phyloP scores from a whole-genome alignment of 2,888 invertebrate species.

The Ichneumoninae sp. region DNA sequence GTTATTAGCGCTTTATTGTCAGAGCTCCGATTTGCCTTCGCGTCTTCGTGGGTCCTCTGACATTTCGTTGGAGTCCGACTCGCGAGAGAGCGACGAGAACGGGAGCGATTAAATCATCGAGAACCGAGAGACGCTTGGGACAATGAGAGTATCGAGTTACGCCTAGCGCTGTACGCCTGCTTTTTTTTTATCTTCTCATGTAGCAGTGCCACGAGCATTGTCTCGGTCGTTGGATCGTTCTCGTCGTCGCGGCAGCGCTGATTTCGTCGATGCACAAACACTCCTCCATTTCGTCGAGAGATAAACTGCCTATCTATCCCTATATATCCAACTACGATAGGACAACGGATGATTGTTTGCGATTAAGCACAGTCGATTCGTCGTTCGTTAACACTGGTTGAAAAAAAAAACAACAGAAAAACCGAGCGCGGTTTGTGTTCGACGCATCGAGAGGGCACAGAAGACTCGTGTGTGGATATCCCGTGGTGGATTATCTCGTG shows the following conservation, averaged over 20 bases:
- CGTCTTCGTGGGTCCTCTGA: constrained; percentile 13
- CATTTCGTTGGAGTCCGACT: constrained; percentile 40
- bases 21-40: constrained; percentile 38
- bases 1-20: constrained; percentile 56
- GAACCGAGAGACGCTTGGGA: not conserved
- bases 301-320: not conserved
- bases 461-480: not conserved
- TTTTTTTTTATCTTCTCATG: constrained; percentile 14
- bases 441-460: not conserved
- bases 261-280: constrained; percentile 14
- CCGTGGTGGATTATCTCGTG: not conserved
- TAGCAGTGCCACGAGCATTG: constrained; percentile 12
- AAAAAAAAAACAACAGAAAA: not conserved
- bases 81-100: not conserved
- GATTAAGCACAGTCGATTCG: too few relatives aligned
- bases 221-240: constrained; percentile 11
- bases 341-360: too few relatives aligned
- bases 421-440: not conserved
- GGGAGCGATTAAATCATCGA: not conserved
- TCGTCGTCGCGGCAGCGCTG: not conserved
- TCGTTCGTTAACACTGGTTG: too few relatives aligned
- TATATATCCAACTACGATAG: not conserved
- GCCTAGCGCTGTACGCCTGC: constrained; percentile 9
- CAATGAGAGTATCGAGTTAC: constrained; percentile 18
- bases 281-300: constrained; percentile 7